Percentiles rank a stretch among this genome's conserved stretches.
These are phyloP conservation scores for Lithodes maja DNA, from an alignment of 2,888 invertebrate genomes.

Conservation along the genomic window DNA sequence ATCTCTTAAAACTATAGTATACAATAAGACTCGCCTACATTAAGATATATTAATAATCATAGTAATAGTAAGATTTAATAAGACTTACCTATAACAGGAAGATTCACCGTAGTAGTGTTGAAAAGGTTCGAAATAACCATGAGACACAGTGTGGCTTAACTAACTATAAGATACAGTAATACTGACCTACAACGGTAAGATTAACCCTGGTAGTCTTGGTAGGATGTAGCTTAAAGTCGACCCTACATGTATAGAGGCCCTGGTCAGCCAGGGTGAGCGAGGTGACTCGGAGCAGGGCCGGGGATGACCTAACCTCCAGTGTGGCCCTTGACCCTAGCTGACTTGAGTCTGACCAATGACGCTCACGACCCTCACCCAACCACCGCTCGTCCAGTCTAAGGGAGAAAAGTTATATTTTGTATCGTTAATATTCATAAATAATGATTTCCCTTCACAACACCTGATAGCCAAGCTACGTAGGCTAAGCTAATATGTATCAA, in stretches of 20 bases:
- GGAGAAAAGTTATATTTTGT: background rate
- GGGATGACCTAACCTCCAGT: constrained; percentile 46
- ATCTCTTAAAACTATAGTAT: no score
- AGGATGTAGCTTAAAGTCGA: constrained; percentile 65
- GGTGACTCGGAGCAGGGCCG: constrained; percentile 48
- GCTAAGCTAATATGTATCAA: no score
- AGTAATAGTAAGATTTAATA: background rate
- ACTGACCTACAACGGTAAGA: constrained; percentile 62
- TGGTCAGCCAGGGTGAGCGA: constrained; percentile 47
- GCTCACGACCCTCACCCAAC: constrained; percentile 6
- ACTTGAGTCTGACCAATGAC: constrained; percentile 45
- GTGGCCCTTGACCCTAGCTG: constrained; percentile 27
- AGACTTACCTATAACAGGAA: constrained; percentile 52
- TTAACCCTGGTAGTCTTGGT: constrained; percentile 67
- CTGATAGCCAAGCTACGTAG: no score
- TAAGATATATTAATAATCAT: no score
- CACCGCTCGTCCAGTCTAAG: constrained; percentile 45
- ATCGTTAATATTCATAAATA: background rate
- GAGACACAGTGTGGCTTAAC: constrained; percentile 4
- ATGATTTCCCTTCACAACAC: no score
- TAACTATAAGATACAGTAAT: no score
- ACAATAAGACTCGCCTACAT: no score
- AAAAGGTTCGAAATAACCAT: constrained; percentile 44
- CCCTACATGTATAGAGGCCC: constrained; percentile 65
- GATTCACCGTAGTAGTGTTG: constrained; percentile 52